A percentile compares a stretch with the other conserved stretches of the same genome.
Conservation (phyloP, 2,888 invertebrate genomes). For the Rotaria magnacalcarata region DNA sequence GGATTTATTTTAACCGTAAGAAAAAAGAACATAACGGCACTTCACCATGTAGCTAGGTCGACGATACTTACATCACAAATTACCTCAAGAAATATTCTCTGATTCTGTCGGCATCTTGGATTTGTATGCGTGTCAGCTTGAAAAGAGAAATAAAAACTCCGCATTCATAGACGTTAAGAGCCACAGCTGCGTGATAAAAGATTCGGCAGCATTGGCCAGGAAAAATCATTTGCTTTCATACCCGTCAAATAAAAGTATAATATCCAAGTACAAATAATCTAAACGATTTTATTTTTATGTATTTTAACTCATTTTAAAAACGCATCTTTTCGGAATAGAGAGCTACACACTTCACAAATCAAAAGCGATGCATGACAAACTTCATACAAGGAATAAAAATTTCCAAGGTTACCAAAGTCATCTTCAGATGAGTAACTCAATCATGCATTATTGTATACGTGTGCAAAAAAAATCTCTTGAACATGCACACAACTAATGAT, state of each 20-base stretch:
- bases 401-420: background rate
- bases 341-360: background rate
- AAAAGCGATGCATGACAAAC: background rate
- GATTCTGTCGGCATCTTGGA: conserved; percentile 3
- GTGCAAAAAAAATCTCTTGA: background rate
- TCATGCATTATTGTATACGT: background rate
- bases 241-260: background rate
- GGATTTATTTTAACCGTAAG: background rate
- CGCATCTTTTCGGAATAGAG: background rate
- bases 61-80: background rate
- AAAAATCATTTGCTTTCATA: background rate
- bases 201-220: background rate
- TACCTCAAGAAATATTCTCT: conserved; percentile 4
- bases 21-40: no score
- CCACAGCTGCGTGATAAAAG: background rate
- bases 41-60: background rate
- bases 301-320: background rate
- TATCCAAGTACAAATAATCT: background rate
- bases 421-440: background rate
- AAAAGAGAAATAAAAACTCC: background rate
- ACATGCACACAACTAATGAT: background rate
- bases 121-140: background rate
- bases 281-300: background rate
- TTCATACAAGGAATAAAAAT: background rate
- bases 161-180: background rate